Conservation (phyloP, 2,797 vertebrate genomes). For the Catamblyrhynchus diadema region DNA sequence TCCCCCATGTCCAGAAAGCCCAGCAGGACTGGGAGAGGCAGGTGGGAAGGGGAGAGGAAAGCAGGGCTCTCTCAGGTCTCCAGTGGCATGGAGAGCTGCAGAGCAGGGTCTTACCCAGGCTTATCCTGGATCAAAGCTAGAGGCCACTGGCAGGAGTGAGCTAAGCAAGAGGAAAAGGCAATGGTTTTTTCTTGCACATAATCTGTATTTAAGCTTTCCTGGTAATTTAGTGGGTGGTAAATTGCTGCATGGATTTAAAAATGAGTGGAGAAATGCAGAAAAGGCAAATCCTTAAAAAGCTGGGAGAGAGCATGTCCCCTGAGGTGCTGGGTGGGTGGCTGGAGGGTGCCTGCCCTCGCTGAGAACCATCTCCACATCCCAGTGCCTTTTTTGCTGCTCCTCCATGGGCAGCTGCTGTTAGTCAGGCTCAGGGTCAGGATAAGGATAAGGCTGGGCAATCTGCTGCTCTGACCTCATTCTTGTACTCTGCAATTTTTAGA, state of each 20-base stretch:
- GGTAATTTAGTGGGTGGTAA: neutral
- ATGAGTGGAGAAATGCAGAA: neutral
- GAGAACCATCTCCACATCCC: neutral
- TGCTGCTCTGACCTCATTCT: neutral
- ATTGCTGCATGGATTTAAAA: neutral
- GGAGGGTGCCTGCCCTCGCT: neutral
- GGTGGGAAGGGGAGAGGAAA: neutral
- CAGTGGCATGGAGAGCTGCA: neutral
- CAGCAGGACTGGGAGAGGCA: neutral
- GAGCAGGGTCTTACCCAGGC: neutral
- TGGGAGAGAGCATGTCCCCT: neutral
- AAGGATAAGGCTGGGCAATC: neutral
- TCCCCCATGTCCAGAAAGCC: neutral
- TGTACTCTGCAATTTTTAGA: neutral
- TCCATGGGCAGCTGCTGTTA: neutral
- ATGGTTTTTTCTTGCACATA: fast-evolving
- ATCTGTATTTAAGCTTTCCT: neutral
- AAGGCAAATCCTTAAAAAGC: neutral
- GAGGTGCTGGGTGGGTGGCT: neutral
- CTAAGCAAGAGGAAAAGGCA: neutral
- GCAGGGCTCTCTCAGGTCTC: neutral
- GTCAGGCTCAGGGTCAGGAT: neutral
- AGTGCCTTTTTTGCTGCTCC: neutral
- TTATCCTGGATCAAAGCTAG: neutral
- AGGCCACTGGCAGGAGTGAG: neutral